Conservation (phyloP, 2,888 invertebrate genomes). For the Petrolisthes manimaculis region DNA sequence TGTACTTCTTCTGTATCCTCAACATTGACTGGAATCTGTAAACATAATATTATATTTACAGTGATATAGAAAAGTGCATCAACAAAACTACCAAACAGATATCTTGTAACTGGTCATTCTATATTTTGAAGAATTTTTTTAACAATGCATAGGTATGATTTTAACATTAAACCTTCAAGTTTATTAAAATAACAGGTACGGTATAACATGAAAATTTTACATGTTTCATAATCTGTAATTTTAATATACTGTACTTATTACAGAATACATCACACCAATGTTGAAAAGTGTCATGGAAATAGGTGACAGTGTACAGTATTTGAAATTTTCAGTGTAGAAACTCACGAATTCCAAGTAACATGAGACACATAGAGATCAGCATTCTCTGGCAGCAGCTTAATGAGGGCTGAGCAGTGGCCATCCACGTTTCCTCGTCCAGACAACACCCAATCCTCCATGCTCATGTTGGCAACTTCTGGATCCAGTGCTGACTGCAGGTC, state of each 20-base stretch:
- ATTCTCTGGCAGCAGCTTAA: constrained; percentile 76
- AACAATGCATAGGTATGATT: no score
- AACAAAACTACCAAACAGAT: background rate
- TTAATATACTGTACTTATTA: no score
- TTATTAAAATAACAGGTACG: no score
- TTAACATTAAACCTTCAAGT: no score
- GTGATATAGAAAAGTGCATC: background rate
- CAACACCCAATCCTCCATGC: constrained; percentile 28
- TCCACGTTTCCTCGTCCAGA: constrained; percentile 69
- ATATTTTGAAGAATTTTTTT: background rate
- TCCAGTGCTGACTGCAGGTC: constrained; percentile 74
- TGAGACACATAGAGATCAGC: constrained; percentile 80
- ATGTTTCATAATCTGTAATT: no score
- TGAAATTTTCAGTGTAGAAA: no score
- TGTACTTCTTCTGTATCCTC: constrained; percentile 86
- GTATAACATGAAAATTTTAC: no score
- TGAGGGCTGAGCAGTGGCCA: constrained; percentile 78
- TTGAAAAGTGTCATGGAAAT: no score
- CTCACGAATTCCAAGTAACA: constrained; percentile 78
- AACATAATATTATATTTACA: background rate
- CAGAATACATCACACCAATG: no score
- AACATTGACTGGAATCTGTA: constrained; percentile 83
- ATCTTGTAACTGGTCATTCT: background rate
- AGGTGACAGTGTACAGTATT: no score
- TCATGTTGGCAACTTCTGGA: constrained; percentile 26